These are phyloP conservation scores for Hypsopygia costalis DNA, from an alignment of 2,888 invertebrate species.

Conservation along the genomic window DNA sequence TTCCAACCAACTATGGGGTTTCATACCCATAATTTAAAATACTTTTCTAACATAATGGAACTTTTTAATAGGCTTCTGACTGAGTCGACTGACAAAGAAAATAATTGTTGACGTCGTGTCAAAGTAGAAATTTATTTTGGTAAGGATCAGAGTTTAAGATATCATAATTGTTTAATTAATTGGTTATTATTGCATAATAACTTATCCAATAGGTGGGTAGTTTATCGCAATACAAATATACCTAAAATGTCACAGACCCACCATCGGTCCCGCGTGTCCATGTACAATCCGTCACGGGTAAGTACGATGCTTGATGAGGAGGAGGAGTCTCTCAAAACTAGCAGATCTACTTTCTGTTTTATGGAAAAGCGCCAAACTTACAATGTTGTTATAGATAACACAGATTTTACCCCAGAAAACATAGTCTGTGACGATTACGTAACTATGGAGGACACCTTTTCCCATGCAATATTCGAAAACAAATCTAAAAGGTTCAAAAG, in stretches of 20 bases:
- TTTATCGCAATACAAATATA: too few species aligned
- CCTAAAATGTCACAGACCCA: too few species aligned
- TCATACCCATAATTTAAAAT: background rate
- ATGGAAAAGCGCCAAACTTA: constrained; percentile 49
- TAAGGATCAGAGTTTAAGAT: too few species aligned
- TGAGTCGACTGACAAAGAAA: too few species aligned
- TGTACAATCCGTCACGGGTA: constrained; percentile 14
- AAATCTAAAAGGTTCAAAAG: constrained; percentile 37
- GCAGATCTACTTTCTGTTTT: constrained; percentile 39
- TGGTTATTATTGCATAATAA: too few species aligned
- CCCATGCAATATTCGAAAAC: constrained; percentile 59
- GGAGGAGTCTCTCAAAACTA: constrained; percentile 27
- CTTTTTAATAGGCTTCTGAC: too few species aligned
- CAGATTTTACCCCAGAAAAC: constrained; percentile 58
- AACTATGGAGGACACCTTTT: constrained; percentile 50
- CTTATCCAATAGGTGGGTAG: too few species aligned
- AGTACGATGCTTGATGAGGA: constrained; percentile 15
- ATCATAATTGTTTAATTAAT: too few species aligned
- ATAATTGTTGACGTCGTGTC: too few species aligned
- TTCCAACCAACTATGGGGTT: too few species aligned
- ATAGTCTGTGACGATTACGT: constrained; percentile 43
- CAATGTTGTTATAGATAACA: constrained; percentile 37
- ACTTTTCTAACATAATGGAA: too few species aligned
- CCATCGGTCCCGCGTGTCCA: background rate
- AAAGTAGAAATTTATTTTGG: too few species aligned